A percentile compares a stretch with the other conserved stretches of the same genome.
These are phyloP conservation scores for Minunthozetes semirufus DNA, from an alignment of 2,888 invertebrate species.

Conservation along the genomic window DNA sequence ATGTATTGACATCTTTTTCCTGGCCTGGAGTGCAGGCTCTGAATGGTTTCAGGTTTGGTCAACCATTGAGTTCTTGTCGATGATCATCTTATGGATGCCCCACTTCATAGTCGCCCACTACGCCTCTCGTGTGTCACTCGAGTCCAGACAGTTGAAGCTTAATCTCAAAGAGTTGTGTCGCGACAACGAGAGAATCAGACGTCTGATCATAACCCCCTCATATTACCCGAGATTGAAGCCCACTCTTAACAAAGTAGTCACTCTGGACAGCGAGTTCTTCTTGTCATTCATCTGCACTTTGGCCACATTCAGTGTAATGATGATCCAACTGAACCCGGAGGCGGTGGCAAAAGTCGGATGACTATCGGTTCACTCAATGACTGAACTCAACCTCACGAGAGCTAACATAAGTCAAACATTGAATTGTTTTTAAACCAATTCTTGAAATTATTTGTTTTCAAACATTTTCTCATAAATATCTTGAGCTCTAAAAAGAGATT, in stretches of 20 bases:
- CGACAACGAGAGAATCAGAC: conserved; percentile 24
- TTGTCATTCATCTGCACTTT: conserved; percentile 34
- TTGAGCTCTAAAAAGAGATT: no score
- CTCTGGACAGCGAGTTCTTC: conserved; percentile 32
- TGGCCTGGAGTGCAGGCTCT: conserved; percentile 34
- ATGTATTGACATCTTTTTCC: conserved; percentile 35
- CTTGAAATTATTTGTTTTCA: no score
- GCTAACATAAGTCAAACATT: not conserved
- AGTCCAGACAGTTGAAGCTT: conserved; percentile 32
- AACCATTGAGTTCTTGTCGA: conserved; percentile 31
- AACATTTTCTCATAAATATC: no score
- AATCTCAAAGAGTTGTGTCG: conserved; percentile 34
- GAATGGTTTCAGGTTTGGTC: conserved; percentile 36
- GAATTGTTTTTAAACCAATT: no score
- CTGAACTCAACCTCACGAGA: not conserved
- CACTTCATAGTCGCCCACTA: conserved; percentile 33
- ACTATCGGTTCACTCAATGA: not conserved
- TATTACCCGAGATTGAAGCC: conserved; percentile 33
- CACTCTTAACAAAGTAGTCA: conserved; percentile 32
- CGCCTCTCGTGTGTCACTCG: conserved; percentile 25
- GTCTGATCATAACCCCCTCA: conserved; percentile 5
- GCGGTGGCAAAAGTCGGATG: conserved; percentile 30
- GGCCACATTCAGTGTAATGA: conserved; percentile 36
- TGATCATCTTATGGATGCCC: conserved; percentile 35
- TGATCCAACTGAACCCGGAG: conserved; percentile 34